phyloP scores from a whole-genome alignment of 2,797 vertebrate species.

The Kryptolebias ocellatus region DNA sequence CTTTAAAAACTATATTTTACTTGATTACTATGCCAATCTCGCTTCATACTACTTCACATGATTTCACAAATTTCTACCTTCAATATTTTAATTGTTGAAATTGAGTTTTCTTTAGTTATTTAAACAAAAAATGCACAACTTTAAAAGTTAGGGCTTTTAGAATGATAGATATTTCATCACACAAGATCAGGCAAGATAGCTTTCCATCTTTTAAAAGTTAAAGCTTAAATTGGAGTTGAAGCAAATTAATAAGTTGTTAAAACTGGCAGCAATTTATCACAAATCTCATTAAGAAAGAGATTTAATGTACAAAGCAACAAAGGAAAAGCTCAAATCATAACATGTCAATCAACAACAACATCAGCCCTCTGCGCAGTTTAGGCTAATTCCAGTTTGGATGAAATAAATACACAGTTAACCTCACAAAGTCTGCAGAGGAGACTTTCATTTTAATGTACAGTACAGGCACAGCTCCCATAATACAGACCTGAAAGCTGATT shows the following conservation, averaged over 20 bases:
- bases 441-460: background rate
- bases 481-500: slow-evolving; percentile 25
- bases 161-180: background rate
- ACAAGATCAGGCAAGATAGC: background rate
- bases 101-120: background rate
- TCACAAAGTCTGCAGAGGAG: background rate
- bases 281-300: background rate
- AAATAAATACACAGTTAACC: slow-evolving; percentile 5
- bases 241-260: background rate
- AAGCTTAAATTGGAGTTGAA: background rate
- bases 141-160: background rate
- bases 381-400: slow-evolving; percentile 3
- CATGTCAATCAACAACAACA: slow-evolving; percentile 1
- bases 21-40: too few species aligned
- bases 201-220: background rate
- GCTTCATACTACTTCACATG: too few species aligned
- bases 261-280: background rate
- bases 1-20: too few species aligned
- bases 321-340: background rate
- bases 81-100: too few species aligned
- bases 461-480: slow-evolving; percentile 20
- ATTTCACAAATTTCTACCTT: too few species aligned
- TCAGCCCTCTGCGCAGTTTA: slow-evolving; percentile 5
- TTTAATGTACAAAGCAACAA: background rate
- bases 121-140: background rate